A percentile compares a stretch with the other conserved stretches of the same genome.
Evolutionary conservation across 2,888 invertebrate species (phyloP).

Genomic region (Tipula lateralis): DNA sequence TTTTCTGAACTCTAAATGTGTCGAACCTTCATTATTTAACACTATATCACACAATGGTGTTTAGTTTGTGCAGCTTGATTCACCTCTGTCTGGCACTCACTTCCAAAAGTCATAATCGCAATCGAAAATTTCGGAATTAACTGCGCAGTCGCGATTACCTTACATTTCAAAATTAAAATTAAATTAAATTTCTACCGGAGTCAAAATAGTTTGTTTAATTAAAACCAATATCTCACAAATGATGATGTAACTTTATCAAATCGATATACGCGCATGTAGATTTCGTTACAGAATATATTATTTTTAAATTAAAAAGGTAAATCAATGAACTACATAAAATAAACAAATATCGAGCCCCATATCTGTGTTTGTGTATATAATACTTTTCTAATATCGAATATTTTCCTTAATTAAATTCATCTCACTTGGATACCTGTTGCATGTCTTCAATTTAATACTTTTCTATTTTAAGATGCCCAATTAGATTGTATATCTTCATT

Average conservation of each 20-base stretch:
- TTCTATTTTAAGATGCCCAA: not conserved
- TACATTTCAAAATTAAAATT: too few species aligned
- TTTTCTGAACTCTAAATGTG: too few species aligned
- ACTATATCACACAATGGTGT: too few species aligned
- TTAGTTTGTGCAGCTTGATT: too few species aligned
- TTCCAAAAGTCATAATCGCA: too few species aligned
- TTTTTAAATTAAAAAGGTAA: not conserved
- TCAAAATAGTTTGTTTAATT: not conserved
- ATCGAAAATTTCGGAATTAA: too few species aligned
- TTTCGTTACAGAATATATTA: not conserved
- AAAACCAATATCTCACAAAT: not conserved
- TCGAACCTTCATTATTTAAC: too few species aligned
- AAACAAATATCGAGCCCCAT: not conserved
- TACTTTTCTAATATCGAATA: not conserved
- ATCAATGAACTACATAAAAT: not conserved
- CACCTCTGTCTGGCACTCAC: too few species aligned
- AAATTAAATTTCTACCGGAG: too few species aligned
- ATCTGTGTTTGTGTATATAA: not conserved
- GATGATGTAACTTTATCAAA: not conserved
- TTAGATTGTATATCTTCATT: not conserved
- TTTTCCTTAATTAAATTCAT: not conserved
- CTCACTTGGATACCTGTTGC: constrained; percentile 19
- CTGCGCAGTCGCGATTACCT: too few species aligned
- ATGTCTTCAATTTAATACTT: not conserved
- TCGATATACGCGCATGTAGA: not conserved